Conservation (phyloP, 2,113 vertebrate species). For the Peromyscus californicus region DNA sequence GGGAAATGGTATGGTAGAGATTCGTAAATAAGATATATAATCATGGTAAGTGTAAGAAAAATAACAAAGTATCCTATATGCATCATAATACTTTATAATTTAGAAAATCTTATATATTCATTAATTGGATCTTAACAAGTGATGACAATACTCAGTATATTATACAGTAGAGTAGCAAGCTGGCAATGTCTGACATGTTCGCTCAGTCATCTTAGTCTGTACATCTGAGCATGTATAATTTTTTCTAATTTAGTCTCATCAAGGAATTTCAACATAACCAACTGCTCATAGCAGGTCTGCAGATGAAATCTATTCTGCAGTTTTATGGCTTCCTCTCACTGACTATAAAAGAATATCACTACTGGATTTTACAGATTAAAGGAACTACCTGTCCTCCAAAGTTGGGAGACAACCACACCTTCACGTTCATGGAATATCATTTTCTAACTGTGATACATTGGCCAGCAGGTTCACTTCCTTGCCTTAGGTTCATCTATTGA, state of each 20-base stretch:
- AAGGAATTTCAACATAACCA: not conserved
- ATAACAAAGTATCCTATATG: not conserved
- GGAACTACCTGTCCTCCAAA: not conserved
- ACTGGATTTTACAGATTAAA: not conserved
- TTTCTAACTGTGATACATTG: not conserved
- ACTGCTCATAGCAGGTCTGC: not conserved
- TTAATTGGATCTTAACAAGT: not conserved
- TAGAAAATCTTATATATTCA: conserved; percentile 39
- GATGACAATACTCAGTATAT: not conserved
- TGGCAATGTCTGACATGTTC: no score
- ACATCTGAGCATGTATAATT: not conserved
- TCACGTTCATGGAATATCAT: conserved; percentile 21
- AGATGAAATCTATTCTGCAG: not conserved
- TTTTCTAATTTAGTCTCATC: not conserved
- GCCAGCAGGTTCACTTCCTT: conserved; percentile 51
- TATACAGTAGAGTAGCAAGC: not conserved
- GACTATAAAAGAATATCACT: not conserved
- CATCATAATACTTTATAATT: not conserved
- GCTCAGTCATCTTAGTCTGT: not conserved
- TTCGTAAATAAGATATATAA: not conserved
- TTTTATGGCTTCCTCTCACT: not conserved
- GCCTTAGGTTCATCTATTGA: conserved; percentile 30
- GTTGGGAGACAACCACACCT: not conserved
- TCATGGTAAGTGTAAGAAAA: conserved; percentile 26
- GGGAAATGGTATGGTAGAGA: conserved; percentile 42